These are phyloP conservation scores for Umimayanthus chanpuru DNA, from an alignment of 92 coral and sea anemone species.

Conservation along the genomic window DNA sequence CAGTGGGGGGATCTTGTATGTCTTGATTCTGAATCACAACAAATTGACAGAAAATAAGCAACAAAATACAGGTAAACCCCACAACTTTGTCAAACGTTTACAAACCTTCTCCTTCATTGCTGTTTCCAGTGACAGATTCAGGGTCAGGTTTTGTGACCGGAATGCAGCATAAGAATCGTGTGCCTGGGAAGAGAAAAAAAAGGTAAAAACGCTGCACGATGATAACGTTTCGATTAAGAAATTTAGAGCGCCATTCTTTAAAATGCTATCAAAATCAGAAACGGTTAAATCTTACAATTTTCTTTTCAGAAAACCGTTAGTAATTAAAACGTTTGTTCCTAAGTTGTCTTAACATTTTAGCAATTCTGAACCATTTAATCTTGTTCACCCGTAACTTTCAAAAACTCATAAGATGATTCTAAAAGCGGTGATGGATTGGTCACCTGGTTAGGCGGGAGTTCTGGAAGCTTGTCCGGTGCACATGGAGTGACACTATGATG, in stretches of 20 bases:
- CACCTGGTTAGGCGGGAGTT: slow-evolving; percentile 94
- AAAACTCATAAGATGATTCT: not conserved
- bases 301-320: too few species aligned
- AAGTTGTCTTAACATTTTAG: too few species aligned
- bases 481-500: slow-evolving; percentile 87
- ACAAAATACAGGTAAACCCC: not conserved
- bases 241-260: not conserved
- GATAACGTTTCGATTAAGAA: not conserved
- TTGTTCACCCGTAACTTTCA: too few species aligned
- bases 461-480: slow-evolving; percentile 93
- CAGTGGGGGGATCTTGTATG: slow-evolving; percentile 79
- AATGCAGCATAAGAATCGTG: slow-evolving; percentile 95
- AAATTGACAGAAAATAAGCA: not conserved
- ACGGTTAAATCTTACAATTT: too few species aligned
- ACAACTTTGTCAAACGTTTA: not conserved
- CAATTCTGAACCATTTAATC: too few species aligned
- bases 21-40: slow-evolving; percentile 51
- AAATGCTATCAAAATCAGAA: not conserved
- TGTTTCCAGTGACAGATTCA: slow-evolving; percentile 86
- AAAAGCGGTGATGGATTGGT: not conserved
- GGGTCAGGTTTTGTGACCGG: slow-evolving; percentile 89
- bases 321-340: too few species aligned
- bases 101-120: slow-evolving; percentile 81
- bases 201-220: not conserved
- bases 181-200: slow-evolving; percentile 45